Conservation (phyloP, 2,113 vertebrate species). For the Mus pahari region DNA sequence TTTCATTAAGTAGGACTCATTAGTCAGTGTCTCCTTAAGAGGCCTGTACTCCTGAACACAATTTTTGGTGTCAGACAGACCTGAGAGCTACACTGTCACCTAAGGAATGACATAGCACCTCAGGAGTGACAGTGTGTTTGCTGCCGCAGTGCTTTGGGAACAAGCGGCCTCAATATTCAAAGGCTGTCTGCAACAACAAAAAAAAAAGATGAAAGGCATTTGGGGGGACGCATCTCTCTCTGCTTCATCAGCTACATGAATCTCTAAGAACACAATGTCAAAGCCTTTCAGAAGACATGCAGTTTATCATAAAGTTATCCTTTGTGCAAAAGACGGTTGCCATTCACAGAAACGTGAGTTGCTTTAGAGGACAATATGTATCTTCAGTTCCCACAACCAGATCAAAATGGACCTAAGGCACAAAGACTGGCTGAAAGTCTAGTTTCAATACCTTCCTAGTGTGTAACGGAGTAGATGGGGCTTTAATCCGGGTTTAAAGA, state of each 20-base stretch:
- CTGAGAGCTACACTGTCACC: background rate
- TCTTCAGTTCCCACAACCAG: background rate
- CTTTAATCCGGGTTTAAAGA: conserved; percentile 3
- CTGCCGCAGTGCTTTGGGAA: conserved; percentile 34
- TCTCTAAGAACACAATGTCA: conserved; percentile 39
- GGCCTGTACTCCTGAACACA: conserved; percentile 49
- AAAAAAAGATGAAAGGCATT: conserved; percentile 50
- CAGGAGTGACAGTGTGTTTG: background rate
- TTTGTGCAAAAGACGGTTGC: conserved; percentile 51
- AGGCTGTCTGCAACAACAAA: background rate
- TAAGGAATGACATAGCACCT: background rate
- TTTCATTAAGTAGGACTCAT: conserved; percentile 82
- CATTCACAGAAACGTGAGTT: conserved; percentile 59
- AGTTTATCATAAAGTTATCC: conserved; percentile 50
- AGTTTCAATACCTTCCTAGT: background rate
- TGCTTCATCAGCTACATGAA: background rate
- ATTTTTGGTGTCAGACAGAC: conserved; percentile 60
- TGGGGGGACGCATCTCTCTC: conserved; percentile 35
- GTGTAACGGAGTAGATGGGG: background rate
- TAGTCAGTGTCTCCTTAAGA: conserved; percentile 83
- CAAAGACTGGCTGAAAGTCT: conserved; percentile 47
- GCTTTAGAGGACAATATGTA: background rate
- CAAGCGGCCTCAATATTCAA: conserved; percentile 1
- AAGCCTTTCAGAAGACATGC: conserved; percentile 20
- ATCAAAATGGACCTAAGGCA: background rate